Percentiles rank a stretch among this genome's conserved stretches.
Conservation (phyloP, 2,797 vertebrate genomes). For the Tragelaphus eurycerus region DNA sequence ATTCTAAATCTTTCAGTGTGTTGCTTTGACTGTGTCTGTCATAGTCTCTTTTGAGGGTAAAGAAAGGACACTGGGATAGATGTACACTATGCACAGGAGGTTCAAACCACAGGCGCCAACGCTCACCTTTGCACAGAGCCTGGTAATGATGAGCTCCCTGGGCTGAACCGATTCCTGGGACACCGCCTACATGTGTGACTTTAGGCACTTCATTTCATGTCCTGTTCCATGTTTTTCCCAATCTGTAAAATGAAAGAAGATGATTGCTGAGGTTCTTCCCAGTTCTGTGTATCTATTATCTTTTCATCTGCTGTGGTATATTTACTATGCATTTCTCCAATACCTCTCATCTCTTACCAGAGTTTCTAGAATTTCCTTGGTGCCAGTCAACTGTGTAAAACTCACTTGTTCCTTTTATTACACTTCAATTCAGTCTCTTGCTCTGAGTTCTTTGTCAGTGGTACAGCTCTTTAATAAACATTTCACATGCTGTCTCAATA, state of each 20-base stretch:
- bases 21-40: neutral
- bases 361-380: constrained; percentile 56
- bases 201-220: neutral
- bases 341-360: neutral
- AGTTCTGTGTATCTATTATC: neutral
- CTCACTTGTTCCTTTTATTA: constrained; percentile 15
- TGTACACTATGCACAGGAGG: neutral
- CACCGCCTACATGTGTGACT: neutral
- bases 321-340: neutral
- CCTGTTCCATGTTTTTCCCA: neutral
- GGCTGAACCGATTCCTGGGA: neutral
- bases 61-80: neutral
- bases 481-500: constrained; percentile 65
- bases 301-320: neutral
- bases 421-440: constrained; percentile 24
- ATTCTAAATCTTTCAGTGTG: neutral
- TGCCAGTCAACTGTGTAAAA: constrained; percentile 50
- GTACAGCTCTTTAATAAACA: constrained; percentile 64
- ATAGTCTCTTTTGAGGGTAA: neutral
- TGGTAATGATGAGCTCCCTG: neutral
- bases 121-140: neutral
- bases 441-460: constrained; percentile 31
- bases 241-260: neutral
- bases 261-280: neutral
- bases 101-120: neutral